Base-by-base conservation (phyloP, 2,113 vertebrate genomes). In the Sciurus niger region DNA sequence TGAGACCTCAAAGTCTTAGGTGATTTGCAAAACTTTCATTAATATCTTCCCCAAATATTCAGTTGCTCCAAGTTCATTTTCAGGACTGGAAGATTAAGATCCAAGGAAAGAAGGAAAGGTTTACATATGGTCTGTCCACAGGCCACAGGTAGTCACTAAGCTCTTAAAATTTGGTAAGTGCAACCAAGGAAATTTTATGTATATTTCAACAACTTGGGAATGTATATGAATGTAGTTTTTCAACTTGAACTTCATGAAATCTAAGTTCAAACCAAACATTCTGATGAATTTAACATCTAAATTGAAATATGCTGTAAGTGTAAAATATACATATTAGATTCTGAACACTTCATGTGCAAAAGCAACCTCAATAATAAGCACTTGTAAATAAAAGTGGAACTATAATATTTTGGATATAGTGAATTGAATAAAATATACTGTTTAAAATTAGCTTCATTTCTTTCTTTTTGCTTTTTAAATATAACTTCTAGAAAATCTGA, bases 401-500 rank as follows among this genome's bases (percentile, higher is more conserved):
- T 12, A 67, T 74, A 37, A 70, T 48, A 88, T 34, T 78, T 72
- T 83, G 12, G 37, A 91, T 63, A 79, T 28, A 22, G 6, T 34
- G 4, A 16, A 55, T 34, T 93, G 28, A 92, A 78, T 70, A 92
- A 91, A 95, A 65, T 18, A 48, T 25, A 43, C 24, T 83, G 14
- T 77, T 90, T 63, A 84, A 90, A 63, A 93, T 79, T 90, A 37
- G 65, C 68, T 85, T 96, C 16, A 10, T 16, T 2, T 83, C 18
- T 83, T 94, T 93, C 32, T 60, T 60, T 65, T 43, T 58, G 79
- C 46, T 46, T 85, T 70, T 89, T 79, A 22, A 91, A 43, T 55
- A 6, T 73, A 30, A 82, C 13, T 51, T 32, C 14, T n/a, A 84
- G 60, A 80, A 94, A 94, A 67, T 63, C 84, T 7, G 48, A 60